Evolutionary conservation across 2,113 vertebrate genomes (phyloP), one percentile per base, ranked within the genome.

Genomic region (Phoxinus phoxinus): DNA sequence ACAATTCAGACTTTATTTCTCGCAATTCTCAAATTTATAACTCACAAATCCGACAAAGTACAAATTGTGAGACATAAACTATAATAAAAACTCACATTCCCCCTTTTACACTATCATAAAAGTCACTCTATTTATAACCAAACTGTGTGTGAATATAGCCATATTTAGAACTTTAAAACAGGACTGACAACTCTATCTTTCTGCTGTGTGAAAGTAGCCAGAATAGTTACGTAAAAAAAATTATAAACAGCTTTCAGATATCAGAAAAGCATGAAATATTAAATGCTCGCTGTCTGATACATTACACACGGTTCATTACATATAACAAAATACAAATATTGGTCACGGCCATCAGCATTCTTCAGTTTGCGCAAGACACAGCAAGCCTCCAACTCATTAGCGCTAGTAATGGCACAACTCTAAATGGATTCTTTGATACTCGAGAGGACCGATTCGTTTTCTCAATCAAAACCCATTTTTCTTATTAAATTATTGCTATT

Each of bases 401-500:
- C 51, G 4, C 72, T 88, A 77, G 82, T 87, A 86, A 87, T 85
- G 76, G 67, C 75, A 77, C 78, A 87, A 65, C 73, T 90, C 86
- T 89, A 90, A 90, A 89, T 90, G 88, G 85, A 89, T 89, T 89
- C 58, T 84, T 87, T 87, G 90, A 90, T 90, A 89, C 90, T 87
- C 87, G 84, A 91, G 77, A 90, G 87, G 84, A 86, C 87, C 88
- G 88, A 91, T 92, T 91, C 91, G 90, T 90, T 91, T 89, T 73
- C 86, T 90, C 89, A 87, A 93, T 88, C 82, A 81, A 84, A 56
- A 80, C 32, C 30, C 71, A 86, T 88, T 84, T 85, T 82, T 81
- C 58, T 94, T 91, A 93, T 92, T 92, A 92, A 93, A 94, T 94
- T 85, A 94, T 92, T 91, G 89, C 83, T 93, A 93, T 92, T 92